Evolutionary conservation across 2,113 vertebrate species (phyloP), one percentile per base, ranked within the genome.

Genomic region (Paracanthobrama guichenoti): DNA sequence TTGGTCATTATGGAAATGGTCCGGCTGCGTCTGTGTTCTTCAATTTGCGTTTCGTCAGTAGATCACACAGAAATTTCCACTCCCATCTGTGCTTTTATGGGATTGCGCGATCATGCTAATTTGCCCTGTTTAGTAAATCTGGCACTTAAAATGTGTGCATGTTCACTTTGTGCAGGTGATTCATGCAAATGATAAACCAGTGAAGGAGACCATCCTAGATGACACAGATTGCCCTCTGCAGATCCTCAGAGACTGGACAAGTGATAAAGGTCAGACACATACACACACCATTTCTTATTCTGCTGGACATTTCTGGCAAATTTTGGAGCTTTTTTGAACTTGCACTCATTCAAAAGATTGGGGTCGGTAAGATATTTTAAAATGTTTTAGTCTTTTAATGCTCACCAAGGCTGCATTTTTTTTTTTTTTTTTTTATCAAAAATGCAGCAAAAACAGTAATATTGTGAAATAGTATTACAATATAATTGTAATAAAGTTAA

Each of bases 171-270:
- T 44, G 8, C 82, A 88, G 85, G 77, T 88, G 87, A 95, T 98
- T 92, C 97, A 97, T 78, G 96, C 91, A n/a, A 97, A 99, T 35
- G 97, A 99, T 44, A 97, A 96, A 90, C 94, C 95, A 48, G 93
- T 96, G 78, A 97, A 97, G 88, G 98, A 99, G 84, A 90, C 82
- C 18, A 94, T 99, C 86, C 95, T 99, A 60, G 97, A 98, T 22
- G 98, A 99, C 74, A 87, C 92, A 0, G 98, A 99, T 86, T 99
- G 97, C 88, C 98, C 98, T 4, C 92, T 99, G 87, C 97, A 99
- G 83, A 98, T 98, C 93, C 97, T 98, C 94, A 95, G 97, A 90
- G 98, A 99, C 72, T 98, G 97, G 98, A 97, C 98, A 64, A 95
- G 94, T 76, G 98, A 99, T 90, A 95, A 96, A 96, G 98, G 98